phyloP scores from a whole-genome alignment of 2,888 invertebrate species.

The Hyppa rectilinea region DNA sequence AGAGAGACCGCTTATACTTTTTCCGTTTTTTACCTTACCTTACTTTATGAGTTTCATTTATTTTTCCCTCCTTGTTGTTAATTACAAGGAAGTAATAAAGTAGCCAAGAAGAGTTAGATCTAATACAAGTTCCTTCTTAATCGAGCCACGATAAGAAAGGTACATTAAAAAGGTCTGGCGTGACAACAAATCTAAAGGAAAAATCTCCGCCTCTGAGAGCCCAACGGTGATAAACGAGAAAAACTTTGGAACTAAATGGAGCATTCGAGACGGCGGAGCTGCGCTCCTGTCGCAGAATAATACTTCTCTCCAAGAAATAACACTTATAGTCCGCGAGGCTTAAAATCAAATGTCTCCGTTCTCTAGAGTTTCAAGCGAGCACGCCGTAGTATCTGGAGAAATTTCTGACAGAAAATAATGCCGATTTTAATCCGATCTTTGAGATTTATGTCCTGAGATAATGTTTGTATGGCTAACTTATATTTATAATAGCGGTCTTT shows the following conservation, averaged over 20 bases:
- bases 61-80: slow-evolving; percentile 53
- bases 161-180: slow-evolving; percentile 91
- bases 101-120: slow-evolving; percentile 65
- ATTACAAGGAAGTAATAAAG: slow-evolving; percentile 61
- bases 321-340: slow-evolving; percentile 90
- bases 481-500: background rate
- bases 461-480: slow-evolving; percentile 2
- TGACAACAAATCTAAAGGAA: slow-evolving; percentile 91
- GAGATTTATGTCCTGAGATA: slow-evolving; percentile 51
- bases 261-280: slow-evolving; percentile 90
- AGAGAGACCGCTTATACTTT: slow-evolving; percentile 20
- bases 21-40: slow-evolving; percentile 32
- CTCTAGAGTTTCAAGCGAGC: slow-evolving; percentile 82
- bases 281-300: slow-evolving; percentile 90
- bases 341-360: slow-evolving; percentile 90
- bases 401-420: slow-evolving; percentile 80
- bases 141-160: slow-evolving; percentile 88
- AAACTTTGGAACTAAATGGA: slow-evolving; percentile 91
- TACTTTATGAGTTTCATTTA: slow-evolving; percentile 43
- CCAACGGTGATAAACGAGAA: slow-evolving; percentile 91
- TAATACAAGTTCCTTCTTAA: slow-evolving; percentile 85
- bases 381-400: slow-evolving; percentile 78
- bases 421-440: slow-evolving; percentile 73
- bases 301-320: slow-evolving; percentile 90
- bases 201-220: slow-evolving; percentile 90